A percentile compares a stretch with the other conserved stretches of the same genome.
Conservation (phyloP, 2,113 vertebrate species). For the Perognathus longimembris region DNA sequence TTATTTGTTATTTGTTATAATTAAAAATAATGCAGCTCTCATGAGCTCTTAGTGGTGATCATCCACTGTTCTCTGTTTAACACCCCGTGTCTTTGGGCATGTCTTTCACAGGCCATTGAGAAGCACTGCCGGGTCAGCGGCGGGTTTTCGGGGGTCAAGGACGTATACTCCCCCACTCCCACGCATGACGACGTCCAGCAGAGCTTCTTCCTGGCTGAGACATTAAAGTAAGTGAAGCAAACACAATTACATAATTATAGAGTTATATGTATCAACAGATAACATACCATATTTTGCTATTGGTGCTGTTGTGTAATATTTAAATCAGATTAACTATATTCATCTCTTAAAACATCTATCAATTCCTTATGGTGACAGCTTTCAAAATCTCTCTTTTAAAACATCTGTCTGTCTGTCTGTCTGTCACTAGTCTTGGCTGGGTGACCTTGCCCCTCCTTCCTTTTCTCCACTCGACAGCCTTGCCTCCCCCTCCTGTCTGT, state of each 20-base stretch:
- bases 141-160: slow-evolving; percentile 98
- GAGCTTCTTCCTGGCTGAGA: slow-evolving; percentile 99
- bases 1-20: not conserved
- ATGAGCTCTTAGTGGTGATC: not conserved
- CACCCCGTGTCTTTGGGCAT: not conserved
- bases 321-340: not conserved
- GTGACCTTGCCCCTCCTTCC: too few relatives aligned
- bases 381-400: not conserved
- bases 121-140: slow-evolving; percentile 97
- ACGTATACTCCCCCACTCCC: slow-evolving; percentile 96
- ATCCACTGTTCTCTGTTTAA: slow-evolving; percentile 16
- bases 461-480: too few relatives aligned
- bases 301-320: not conserved
- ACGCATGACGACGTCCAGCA: slow-evolving; percentile 98
- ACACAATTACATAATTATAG: not conserved
- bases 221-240: slow-evolving; percentile 93
- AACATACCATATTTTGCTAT: not conserved
- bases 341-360: not conserved
- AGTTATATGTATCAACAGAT: not conserved
- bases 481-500: too few relatives aligned
- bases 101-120: slow-evolving; percentile 93
- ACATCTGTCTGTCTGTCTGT: not conserved
- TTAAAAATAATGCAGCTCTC: not conserved
- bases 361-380: not conserved
- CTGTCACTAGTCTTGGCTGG: not conserved